Percentiles rank a stretch among this genome's conserved stretches.
Evolutionary conservation across 2,888 invertebrate genomes (phyloP).

Genomic region (Ypsolopha sequella): DNA sequence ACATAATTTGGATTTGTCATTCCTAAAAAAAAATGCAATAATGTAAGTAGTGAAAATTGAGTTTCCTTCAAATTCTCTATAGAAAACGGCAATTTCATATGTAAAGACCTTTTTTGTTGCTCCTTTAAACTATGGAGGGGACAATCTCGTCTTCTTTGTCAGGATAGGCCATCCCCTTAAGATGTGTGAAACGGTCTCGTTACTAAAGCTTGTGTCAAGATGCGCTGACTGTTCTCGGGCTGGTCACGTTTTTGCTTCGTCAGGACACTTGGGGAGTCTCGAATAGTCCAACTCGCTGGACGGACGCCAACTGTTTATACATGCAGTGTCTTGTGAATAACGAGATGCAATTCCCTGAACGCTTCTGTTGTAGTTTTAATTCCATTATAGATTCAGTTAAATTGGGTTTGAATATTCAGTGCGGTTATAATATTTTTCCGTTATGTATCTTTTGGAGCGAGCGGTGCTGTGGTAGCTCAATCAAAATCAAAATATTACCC

Average conservation of each 20-base stretch:
- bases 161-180: no score
- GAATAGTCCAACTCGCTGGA: conserved; percentile 45
- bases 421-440: neutral
- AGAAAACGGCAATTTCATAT: no score
- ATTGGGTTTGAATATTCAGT: neutral
- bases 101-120: no score
- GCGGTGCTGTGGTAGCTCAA: neutral
- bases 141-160: no score
- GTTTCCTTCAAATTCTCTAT: no score
- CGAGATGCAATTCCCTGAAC: conserved; percentile 36
- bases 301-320: conserved; percentile 48
- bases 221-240: neutral
- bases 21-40: no score
- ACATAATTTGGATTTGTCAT: no score
- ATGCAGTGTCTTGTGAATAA: conserved; percentile 47
- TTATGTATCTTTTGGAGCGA: neutral
- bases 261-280: conserved; percentile 33
- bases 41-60: no score
- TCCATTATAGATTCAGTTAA: neutral
- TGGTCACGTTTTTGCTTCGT: conserved; percentile 49
- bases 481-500: no score
- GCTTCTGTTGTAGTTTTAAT: conserved; percentile 4
- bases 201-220: neutral
- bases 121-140: no score
- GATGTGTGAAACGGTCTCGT: no score